Percentiles rank a stretch among this genome's conserved stretches.
Evolutionary conservation across 1,140 invertebrate species (phyloP).

Genomic region (Contarinia nasturtii): DNA sequence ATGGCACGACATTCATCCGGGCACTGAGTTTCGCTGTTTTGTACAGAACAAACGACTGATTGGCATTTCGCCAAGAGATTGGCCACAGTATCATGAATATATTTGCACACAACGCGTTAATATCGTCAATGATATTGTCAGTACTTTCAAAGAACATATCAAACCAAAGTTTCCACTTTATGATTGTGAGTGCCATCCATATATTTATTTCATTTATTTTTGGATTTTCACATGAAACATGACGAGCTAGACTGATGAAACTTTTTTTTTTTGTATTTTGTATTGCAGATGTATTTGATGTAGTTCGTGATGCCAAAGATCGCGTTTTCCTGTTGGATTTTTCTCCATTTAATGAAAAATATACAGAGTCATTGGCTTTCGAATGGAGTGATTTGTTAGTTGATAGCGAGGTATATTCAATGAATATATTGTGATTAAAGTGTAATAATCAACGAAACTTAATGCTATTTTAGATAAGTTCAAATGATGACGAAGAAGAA

Average conservation of each 20-base stretch:
- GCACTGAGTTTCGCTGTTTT: slow-evolving; percentile 45
- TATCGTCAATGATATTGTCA: slow-evolving; percentile 34
- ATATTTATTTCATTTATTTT: slow-evolving; percentile 3
- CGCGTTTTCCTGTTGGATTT: slow-evolving; percentile 41
- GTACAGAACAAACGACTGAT: slow-evolving; percentile 34
- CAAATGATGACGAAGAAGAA: slow-evolving; percentile 2
- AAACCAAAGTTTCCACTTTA: slow-evolving; percentile 27
- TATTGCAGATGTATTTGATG: slow-evolving; percentile 33
- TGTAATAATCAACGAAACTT: too few species aligned
- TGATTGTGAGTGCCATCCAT: slow-evolving; percentile 36
- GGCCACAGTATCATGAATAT: slow-evolving; percentile 29
- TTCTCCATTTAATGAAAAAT: slow-evolving; percentile 31
- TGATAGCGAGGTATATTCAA: slow-evolving; percentile 6
- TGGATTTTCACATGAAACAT: neutral
- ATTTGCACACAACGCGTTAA: slow-evolving; percentile 30
- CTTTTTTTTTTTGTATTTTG: slow-evolving; percentile 2
- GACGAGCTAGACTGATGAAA: neutral
- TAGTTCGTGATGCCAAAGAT: slow-evolving; percentile 29
- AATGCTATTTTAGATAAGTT: neutral
- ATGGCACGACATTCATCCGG: slow-evolving; percentile 40
- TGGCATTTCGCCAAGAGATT: slow-evolving; percentile 34
- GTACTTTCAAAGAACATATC: slow-evolving; percentile 32
- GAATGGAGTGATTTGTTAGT: slow-evolving; percentile 31
- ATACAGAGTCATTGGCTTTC: slow-evolving; percentile 35
- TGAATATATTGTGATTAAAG: too few species aligned